Base-by-base conservation (phyloP, 2,797 vertebrate genomes). In the Spea hammondii region DNA sequence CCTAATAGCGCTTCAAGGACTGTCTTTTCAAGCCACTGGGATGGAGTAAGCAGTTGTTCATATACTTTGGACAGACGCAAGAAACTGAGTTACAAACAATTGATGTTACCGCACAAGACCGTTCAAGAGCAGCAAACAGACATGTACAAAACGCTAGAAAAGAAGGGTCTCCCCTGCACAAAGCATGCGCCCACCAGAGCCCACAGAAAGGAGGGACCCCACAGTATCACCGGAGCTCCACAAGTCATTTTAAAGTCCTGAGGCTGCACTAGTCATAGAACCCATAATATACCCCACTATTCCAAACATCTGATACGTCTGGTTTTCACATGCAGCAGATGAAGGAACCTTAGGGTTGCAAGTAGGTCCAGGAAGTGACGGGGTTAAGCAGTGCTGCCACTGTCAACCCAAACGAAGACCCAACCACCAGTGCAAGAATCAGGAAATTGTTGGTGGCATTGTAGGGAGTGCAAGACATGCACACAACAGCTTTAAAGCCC, bases 351-450 rank as follows among this genome's bases (percentile, higher is more conserved):
- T 59, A 78, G 48, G 74, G 44, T 72, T 60, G 64, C 65, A 73
- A 73, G 72, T 6, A 82, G 49, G 64, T 69, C 65, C 45, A 46
- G 0, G 4, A 17, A 0, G 47, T 51, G 51, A 47, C 8, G 8
- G 59, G 74, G 59, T 44, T 44, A 12, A 55, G 4, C 72, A 55
- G 53, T 64, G 0, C 0, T 12, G n/a, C 54, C 0, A 0, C 44
- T 44, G 67, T 44, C n/a, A 62, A 6, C n/a, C 50, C 50, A 17
- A 53, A 17, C 12, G 10, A 8, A 10, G 9, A 8, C 49, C 0
- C 0, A 14, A 10, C n/a, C 85, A 87, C 87, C 84, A 94, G 94
- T 94, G 95, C 85, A 96, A 92, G 0, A 80, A 93, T 94, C 0
- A 92, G 93, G 83, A 95, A 94, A 82, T 94, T 76, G 71, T 93